Base-by-base conservation (phyloP, 1,140 invertebrate species). In the Hylyphantes graminicola region DNA sequence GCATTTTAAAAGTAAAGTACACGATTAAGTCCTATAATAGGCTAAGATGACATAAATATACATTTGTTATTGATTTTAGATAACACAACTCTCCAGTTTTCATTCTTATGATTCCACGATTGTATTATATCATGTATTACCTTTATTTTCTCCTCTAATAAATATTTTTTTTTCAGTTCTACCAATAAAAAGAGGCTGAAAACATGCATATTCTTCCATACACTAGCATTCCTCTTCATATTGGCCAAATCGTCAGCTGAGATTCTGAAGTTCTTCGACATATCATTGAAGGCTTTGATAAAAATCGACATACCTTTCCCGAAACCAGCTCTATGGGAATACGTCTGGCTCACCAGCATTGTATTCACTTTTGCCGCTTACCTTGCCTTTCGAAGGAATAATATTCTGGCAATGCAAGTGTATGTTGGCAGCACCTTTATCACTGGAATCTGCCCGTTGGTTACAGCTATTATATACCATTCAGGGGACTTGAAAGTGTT, bases 201-300 rank as follows among this genome's bases (percentile, higher is more conserved):
- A 90, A 95, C 94, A 90, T 96, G 95, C 91, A 95, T 97, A 90
- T 96, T 96, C 91, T 94, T 96, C 90, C 96, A 98, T 90, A 94
- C 95, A 88, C 90, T 97, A 75, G 91, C 98, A 84, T 96, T 96
- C 89, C 93, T 97, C 89, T 92, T 94, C 85, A 96, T 98, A 95
- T 89, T 97, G 88, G 93, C 95, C 70, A 98, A 98, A 91, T 91
- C 98, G 87, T 55, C 94, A 67, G 94, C 96, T 48, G 95, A 97
- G 90, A 95, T 98, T 88, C 91, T 98, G 88, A 96, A 97, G 90
- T 93, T 93, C 90, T 92, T 97, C 87, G 96, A 97, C 90, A 95
- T 97, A 90, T 97, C 97, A 90, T 94, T 97, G 88, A 91, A 97
- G 88, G 95, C 97, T 92, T 94, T 97, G 88, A 35, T 35, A 35